A percentile compares a stretch with the other conserved stretches of the same genome.
Conservation (phyloP, 1,140 invertebrate species). For the Druon quercuslanigerum region DNA sequence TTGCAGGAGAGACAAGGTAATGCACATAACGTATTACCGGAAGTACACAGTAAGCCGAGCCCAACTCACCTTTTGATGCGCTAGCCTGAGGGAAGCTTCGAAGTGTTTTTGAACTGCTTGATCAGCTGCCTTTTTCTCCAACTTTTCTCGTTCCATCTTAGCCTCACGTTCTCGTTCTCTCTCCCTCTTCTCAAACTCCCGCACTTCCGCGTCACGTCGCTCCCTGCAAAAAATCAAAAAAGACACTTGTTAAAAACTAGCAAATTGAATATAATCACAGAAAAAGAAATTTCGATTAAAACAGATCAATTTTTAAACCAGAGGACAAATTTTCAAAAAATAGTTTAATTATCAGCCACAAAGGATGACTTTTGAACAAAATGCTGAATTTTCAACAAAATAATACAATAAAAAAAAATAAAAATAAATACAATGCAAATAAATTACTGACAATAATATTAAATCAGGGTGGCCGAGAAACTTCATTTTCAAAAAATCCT, state of each 20-base stretch:
- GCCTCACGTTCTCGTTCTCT: conserved; percentile 73
- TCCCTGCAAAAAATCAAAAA: conserved; percentile 74
- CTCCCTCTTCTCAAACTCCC: conserved; percentile 79
- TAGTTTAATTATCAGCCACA: too few species aligned
- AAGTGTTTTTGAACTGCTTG: conserved; percentile 93
- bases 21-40: background rate
- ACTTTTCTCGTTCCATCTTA: conserved; percentile 76
- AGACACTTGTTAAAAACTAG: conserved; percentile 39
- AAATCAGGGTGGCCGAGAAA: too few species aligned
- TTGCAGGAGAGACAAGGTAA: conserved; percentile 17
- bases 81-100: conserved; percentile 88
- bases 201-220: conserved; percentile 80
- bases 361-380: too few species aligned
- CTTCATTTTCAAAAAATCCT: too few species aligned
- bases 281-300: too few species aligned
- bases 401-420: too few species aligned
- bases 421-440: too few species aligned
- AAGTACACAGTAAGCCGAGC: conserved; percentile 42
- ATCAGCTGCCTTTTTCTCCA: conserved; percentile 82
- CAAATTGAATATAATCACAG: background rate
- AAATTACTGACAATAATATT: too few species aligned
- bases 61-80: conserved; percentile 86
- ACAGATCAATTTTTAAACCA: too few species aligned
- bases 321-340: too few species aligned
- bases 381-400: too few species aligned